Evolutionary conservation across 2,797 vertebrate species (phyloP).

Genomic region (Amniataba percoides): DNA sequence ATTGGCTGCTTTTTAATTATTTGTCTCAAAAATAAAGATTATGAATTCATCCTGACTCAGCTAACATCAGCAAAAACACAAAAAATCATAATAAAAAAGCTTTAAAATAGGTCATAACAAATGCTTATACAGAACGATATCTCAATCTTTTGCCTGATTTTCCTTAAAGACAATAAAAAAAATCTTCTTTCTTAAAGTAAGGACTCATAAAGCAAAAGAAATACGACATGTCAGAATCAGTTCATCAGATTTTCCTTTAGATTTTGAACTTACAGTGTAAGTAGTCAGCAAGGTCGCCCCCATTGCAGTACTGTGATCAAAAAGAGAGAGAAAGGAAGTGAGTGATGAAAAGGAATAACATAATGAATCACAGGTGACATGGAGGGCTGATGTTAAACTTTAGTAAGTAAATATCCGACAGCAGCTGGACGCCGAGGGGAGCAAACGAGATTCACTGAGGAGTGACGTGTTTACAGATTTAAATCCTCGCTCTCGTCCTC

Average conservation of each 20-base stretch:
- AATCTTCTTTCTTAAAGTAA: neutral
- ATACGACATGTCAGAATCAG: slow-evolving; percentile 9
- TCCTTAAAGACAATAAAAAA: neutral
- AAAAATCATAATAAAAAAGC: neutral
- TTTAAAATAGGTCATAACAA: neutral
- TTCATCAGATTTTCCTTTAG: neutral
- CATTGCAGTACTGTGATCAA: slow-evolving; percentile 93
- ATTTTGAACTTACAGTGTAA: slow-evolving; percentile 92
- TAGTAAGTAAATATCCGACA: slow-evolving; percentile 35
- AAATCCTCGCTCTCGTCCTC: slow-evolving; percentile 2
- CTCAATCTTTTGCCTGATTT: neutral
- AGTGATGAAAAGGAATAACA: slow-evolving; percentile 41
- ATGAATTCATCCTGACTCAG: neutral
- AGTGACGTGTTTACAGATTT: slow-evolving; percentile 38
- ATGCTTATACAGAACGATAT: neutral
- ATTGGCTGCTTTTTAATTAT: neutral
- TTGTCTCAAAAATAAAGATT: neutral
- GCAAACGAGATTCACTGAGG: slow-evolving; percentile 39
- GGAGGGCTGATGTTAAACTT: slow-evolving; percentile 21
- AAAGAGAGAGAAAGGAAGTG: slow-evolving; percentile 25
- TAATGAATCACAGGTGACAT: slow-evolving; percentile 40
- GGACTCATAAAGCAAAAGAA: slow-evolving; percentile 11
- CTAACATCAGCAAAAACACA: neutral
- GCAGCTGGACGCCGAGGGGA: slow-evolving; percentile 24
- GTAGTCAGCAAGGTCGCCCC: slow-evolving; percentile 97